These are phyloP conservation scores for Nasonovia ribisnigri DNA, from an alignment of 2,888 invertebrate species.

Conservation along the genomic window DNA sequence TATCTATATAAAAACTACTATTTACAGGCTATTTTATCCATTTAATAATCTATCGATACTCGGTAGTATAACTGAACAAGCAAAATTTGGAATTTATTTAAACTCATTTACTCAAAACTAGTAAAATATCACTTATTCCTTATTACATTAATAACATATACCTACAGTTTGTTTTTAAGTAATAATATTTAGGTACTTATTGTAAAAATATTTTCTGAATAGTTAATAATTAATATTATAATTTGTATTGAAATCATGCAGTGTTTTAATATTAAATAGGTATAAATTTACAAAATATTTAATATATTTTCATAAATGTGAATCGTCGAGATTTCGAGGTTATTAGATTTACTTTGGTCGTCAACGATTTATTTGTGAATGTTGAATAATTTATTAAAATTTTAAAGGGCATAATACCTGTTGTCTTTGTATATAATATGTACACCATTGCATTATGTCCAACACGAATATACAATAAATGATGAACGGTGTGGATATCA, in stretches of 20 bases:
- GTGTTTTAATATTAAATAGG: background rate
- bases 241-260: background rate
- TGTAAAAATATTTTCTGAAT: background rate
- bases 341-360: background rate
- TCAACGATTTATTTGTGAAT: constrained; percentile 28
- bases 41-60: background rate
- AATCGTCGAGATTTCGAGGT: constrained; percentile 34
- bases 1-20: background rate
- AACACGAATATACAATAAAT: background rate
- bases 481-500: background rate
- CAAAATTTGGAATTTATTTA: background rate
- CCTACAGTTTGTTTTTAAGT: background rate
- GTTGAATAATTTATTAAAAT: constrained; percentile 55
- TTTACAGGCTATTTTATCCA: background rate
- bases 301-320: background rate
- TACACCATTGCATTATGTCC: background rate
- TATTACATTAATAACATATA: background rate
- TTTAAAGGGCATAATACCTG: constrained; percentile 47
- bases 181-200: background rate
- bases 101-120: too few species aligned
- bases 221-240: background rate
- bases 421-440: constrained; percentile 3
- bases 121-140: background rate
- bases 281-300: background rate
- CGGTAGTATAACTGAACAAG: background rate